These are phyloP conservation scores for Julus scanicus DNA, from an alignment of 2,888 invertebrate species.

Conservation along the genomic window DNA sequence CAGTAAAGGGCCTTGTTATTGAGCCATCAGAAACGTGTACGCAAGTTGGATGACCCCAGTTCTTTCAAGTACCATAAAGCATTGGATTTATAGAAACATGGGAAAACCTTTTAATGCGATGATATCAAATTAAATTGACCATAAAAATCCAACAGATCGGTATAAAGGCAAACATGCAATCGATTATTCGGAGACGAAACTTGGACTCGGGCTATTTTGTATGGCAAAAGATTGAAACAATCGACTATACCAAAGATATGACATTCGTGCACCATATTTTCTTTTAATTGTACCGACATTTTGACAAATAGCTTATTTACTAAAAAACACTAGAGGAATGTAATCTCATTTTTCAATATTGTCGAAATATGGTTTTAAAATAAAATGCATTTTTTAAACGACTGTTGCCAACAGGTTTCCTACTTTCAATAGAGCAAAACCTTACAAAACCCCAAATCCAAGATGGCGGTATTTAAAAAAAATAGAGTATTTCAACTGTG, in stretches of 20 bases:
- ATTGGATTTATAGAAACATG: background rate
- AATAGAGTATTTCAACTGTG: background rate
- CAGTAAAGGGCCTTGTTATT: background rate
- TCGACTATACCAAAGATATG: background rate
- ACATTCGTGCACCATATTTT: background rate
- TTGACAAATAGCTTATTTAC: no score
- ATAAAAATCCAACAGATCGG: background rate
- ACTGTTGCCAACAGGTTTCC: no score
- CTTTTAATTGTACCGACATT: no score
- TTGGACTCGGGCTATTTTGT: background rate
- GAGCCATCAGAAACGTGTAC: background rate
- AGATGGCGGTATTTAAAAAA: background rate
- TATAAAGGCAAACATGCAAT: constrained; percentile 8
- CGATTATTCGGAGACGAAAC: background rate
- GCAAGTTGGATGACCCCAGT: background rate
- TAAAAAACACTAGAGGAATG: no score
- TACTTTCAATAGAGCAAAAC: no score
- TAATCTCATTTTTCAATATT: no score
- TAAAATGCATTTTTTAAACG: no score
- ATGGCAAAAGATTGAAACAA: background rate
- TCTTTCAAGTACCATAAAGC: constrained; percentile 10
- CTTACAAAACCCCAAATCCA: no score
- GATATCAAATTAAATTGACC: constrained; percentile 42
- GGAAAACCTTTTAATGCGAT: background rate
- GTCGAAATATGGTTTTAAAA: no score